These are phyloP conservation scores for Epirrhoe alternata DNA, from an alignment of 2,888 invertebrate species.

Conservation along the genomic window DNA sequence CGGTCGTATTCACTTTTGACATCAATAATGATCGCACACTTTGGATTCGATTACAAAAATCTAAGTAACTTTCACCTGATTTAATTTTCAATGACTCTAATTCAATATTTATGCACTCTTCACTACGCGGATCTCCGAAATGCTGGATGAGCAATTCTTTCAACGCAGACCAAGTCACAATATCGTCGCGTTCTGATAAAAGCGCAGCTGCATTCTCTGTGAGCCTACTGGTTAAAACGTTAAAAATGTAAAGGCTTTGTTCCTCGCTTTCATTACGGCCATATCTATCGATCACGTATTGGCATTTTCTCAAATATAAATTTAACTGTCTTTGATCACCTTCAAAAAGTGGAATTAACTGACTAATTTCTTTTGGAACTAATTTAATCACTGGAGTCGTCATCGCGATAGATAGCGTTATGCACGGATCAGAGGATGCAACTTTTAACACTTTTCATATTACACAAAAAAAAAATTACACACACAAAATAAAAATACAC, in stretches of 20 bases:
- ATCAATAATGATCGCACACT: constrained; percentile 6
- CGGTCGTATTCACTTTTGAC: background rate
- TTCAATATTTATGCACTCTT: constrained; percentile 33
- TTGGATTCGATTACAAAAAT: constrained; percentile 37
- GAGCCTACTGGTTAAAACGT: constrained; percentile 29
- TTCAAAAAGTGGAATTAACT: too few species aligned
- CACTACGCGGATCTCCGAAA: constrained; percentile 36
- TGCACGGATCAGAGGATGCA: too few species aligned
- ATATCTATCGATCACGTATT: too few species aligned
- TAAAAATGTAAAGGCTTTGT: constrained; percentile 15
- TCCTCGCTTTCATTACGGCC: too few species aligned
- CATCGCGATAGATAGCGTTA: too few species aligned
- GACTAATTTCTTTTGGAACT: too few species aligned
- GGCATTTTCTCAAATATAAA: background rate
- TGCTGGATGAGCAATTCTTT: constrained; percentile 20
- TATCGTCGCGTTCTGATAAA: constrained; percentile 30
- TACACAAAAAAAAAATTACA: too few species aligned
- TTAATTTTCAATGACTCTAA: constrained; percentile 28
- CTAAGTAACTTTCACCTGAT: constrained; percentile 24
- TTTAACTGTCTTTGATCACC: background rate
- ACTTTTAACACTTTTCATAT: too few species aligned
- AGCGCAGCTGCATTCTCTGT: constrained; percentile 27
- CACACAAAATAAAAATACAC: too few species aligned
- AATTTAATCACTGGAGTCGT: too few species aligned
- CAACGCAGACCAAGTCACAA: constrained; percentile 24